Evolutionary conservation across 2,797 vertebrate genomes (phyloP).

Genomic region (Somateria mollissima): DNA sequence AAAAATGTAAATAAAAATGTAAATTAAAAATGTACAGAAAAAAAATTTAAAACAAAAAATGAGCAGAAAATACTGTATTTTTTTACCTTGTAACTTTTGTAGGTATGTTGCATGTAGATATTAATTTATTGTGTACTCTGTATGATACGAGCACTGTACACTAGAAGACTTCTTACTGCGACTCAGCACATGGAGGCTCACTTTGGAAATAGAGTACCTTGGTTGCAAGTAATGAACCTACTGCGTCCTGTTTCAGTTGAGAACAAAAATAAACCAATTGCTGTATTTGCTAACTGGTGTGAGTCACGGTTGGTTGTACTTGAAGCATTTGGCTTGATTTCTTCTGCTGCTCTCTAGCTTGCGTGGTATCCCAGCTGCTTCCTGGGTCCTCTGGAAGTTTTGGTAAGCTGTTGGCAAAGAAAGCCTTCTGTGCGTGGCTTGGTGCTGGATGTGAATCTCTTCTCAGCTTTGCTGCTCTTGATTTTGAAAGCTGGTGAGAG

Average conservation of each 20-base stretch:
- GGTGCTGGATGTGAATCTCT: not conserved
- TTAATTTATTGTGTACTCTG: conserved; percentile 91
- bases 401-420: not conserved
- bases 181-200: conserved; percentile 36
- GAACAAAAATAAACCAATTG: conserved; percentile 72
- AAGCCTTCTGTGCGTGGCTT: not conserved
- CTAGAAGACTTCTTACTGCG: conserved; percentile 70
- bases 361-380: not conserved
- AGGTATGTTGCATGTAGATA: conserved; percentile 94
- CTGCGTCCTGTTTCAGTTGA: conserved; percentile 47
- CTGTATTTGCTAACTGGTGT: conserved; percentile 31
- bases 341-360: accelerated
- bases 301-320: not conserved
- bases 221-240: conserved; percentile 27
- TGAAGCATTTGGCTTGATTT: not conserved
- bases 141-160: conserved; percentile 71
- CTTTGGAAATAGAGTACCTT: conserved; percentile 53
- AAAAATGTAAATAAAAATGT: conserved; percentile 82
- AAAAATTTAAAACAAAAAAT: conserved; percentile 85
- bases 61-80: conserved; percentile 88
- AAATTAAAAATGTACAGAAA: conserved; percentile 86
- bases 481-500: not conserved
- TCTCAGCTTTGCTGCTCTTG: accelerated
- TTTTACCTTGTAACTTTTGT: conserved; percentile 83
- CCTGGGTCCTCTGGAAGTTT: not conserved